Evolutionary conservation across 1,140 invertebrate genomes (phyloP).

Genomic region (Rhysida immarginata): DNA sequence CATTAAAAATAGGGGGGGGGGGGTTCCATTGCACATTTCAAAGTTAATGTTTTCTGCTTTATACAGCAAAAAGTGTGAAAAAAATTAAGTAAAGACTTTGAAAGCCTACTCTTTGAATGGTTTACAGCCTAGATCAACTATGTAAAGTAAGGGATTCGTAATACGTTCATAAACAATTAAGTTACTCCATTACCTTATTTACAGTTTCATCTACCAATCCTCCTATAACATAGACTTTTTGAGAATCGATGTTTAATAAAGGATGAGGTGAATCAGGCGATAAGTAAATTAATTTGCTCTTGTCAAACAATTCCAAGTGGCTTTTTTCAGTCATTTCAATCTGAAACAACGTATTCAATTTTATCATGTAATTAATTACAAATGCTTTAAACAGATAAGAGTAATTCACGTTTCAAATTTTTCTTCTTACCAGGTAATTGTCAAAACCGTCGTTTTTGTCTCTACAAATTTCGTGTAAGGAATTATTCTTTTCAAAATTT

Average conservation of each 20-base stretch:
- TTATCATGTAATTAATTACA: too few relatives aligned
- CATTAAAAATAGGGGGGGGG: too few relatives aligned
- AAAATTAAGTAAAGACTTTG: too few relatives aligned
- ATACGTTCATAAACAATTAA: too few relatives aligned
- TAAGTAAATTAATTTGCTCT: slow-evolving; percentile 24
- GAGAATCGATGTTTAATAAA: slow-evolving; percentile 19
- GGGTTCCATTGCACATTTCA: too few relatives aligned
- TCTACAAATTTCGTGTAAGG: background rate
- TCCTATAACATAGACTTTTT: slow-evolving; percentile 30
- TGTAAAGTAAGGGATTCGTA: too few relatives aligned
- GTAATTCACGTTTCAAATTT: too few relatives aligned
- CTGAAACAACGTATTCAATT: background rate
- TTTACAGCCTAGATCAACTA: too few relatives aligned
- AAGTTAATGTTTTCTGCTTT: too few relatives aligned
- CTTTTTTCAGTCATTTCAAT: background rate
- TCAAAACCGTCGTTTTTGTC: background rate
- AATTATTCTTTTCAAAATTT: background rate
- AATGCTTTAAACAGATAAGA: too few relatives aligned
- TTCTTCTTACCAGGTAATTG: background rate
- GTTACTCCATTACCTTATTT: slow-evolving; percentile 18
- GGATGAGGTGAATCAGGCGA: slow-evolving; percentile 24
- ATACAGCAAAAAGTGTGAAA: too few relatives aligned
- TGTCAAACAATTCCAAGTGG: slow-evolving; percentile 19
- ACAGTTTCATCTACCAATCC: slow-evolving; percentile 30
- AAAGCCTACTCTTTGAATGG: too few relatives aligned